Conservation (phyloP, 2,113 vertebrate species). For the human (Homo sapiens) region DNA sequence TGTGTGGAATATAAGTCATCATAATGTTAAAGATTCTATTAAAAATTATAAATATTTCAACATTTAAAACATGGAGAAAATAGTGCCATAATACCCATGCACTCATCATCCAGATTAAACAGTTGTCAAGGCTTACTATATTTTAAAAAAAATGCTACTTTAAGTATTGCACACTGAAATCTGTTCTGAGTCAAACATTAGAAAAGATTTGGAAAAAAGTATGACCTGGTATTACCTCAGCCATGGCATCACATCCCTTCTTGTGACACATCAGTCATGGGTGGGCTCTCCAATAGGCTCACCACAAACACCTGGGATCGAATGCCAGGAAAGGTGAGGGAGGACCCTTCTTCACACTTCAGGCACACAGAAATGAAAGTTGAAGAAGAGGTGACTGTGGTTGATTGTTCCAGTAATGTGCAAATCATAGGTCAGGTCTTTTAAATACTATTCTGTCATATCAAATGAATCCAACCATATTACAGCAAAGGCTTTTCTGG, state of each 20-base stretch:
- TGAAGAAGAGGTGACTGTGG: not conserved
- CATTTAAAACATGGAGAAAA: not conserved
- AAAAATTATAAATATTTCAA: slow-evolving; percentile 27
- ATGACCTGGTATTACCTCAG: not conserved
- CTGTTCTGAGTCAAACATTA: not conserved
- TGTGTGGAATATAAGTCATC: not conserved
- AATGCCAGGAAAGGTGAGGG: not conserved
- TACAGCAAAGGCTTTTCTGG: not conserved
- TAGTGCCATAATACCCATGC: not conserved
- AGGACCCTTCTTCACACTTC: not conserved
- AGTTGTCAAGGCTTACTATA: not conserved
- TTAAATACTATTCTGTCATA: not conserved
- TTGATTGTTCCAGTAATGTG: not conserved
- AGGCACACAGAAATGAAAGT: not conserved
- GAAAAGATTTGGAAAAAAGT: not conserved
- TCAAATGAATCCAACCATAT: not conserved
- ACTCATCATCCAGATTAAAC: not conserved
- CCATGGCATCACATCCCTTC: not conserved
- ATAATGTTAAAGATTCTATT: not conserved
- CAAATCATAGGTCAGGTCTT: not conserved
- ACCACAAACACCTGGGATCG: not conserved
- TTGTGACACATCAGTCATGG: not conserved
- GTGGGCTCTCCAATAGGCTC: not conserved
- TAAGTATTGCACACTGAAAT: slow-evolving; percentile 2
- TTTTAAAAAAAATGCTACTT: not conserved